Evolutionary conservation across 2,888 invertebrate species (phyloP).

Genomic region (Trichogramma evanescens): DNA sequence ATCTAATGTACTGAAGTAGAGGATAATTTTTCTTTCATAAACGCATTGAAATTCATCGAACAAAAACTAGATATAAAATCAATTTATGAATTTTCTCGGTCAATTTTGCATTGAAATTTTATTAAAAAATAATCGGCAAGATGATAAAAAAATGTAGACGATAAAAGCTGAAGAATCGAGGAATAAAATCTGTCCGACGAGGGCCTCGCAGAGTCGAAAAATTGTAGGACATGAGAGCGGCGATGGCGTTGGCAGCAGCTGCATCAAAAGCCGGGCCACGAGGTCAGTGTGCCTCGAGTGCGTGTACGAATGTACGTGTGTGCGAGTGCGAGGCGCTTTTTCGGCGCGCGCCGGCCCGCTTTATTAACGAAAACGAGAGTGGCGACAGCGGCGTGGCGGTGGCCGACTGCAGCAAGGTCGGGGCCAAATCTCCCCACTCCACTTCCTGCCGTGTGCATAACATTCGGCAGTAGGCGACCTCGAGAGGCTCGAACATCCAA

Average conservation of each 20-base stretch:
- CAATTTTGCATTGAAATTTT: not conserved
- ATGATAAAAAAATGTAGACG: too few species aligned
- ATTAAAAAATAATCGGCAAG: not conserved
- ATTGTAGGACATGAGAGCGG: conserved; percentile 12
- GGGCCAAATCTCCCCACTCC: conserved; percentile 7
- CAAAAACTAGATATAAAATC: not conserved
- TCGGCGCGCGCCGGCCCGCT: conserved; percentile 1
- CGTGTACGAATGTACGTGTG: too few species aligned
- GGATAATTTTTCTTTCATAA: not conserved
- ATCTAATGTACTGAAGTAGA: not conserved
- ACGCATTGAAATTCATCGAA: not conserved
- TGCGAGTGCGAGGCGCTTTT: not conserved
- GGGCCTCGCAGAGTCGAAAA: not conserved
- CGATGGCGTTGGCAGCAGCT: not conserved
- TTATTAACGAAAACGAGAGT: conserved; percentile 22
- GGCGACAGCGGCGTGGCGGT: not conserved
- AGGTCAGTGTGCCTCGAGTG: conserved; percentile 14
- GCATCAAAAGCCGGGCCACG: conserved; percentile 1
- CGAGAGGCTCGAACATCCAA: conserved; percentile 6
- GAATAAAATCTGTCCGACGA: too few species aligned
- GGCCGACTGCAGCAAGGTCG: conserved; percentile 14
- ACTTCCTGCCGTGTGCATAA: not conserved
- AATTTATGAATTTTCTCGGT: not conserved
- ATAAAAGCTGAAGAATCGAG: too few species aligned
- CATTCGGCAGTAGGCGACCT: conserved; percentile 12